Evolutionary conservation across 1,140 invertebrate genomes (phyloP), one percentile per base, ranked within the genome.

Genomic region (Matsumurasca onukii): DNA sequence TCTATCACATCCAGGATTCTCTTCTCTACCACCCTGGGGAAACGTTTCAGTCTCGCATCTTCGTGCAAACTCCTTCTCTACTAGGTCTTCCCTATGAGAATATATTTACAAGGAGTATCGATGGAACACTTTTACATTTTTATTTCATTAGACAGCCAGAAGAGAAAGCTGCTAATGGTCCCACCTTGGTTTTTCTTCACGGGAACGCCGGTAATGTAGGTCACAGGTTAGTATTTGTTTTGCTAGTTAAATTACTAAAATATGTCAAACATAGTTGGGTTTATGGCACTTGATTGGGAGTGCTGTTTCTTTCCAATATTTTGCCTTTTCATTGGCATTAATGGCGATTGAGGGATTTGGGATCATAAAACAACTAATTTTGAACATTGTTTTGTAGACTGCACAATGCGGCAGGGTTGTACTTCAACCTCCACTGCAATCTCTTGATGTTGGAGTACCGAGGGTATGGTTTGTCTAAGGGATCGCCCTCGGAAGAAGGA

Each of bases 201-300:
- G 95, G 95, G 9, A 98, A 98, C 88, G 95, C 95, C 69, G 95
- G 95, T 20, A 98, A 98, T 78, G 94, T 98, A 84, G 95, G 95
- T 0, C 94, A 97, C 78, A 88, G 91, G 90, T 92, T 22, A 15
- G 49, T 24, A 15, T 52, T 52, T 20, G 17, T 39, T 39, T 9
- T 9, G 34, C 17, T 39, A 39, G 5, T 39, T 17, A 39, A n/a
- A n/a, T n/a, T n/a, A n/a, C n/a, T n/a, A n/a, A n/a, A n/a, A n/a
- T n/a, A n/a, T n/a, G n/a, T n/a, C n/a, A n/a, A n/a, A n/a, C n/a
- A n/a, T n/a, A n/a, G n/a, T n/a, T n/a, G n/a, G n/a, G n/a, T n/a
- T n/a, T n/a, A n/a, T n/a, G n/a, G n/a, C n/a, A n/a, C n/a, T n/a
- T n/a, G n/a, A n/a, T n/a, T n/a, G n/a, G n/a, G n/a, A n/a, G n/a